Evolutionary conservation across 2,888 invertebrate species (phyloP).

Genomic region (Dicyrtoma fusca): DNA sequence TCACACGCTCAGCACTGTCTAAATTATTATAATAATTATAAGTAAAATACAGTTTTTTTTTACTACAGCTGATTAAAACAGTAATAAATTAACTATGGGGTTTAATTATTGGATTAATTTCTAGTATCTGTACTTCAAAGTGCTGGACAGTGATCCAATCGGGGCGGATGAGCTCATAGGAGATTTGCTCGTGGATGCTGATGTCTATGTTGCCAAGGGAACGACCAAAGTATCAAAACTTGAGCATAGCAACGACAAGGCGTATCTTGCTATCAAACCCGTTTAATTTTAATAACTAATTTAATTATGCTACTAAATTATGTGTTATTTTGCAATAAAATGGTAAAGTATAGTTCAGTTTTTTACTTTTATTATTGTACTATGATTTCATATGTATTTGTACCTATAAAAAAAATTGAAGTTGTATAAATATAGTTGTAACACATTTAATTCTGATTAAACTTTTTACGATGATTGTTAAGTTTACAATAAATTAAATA

Average conservation of each 20-base stretch:
- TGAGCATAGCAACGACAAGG: constrained; percentile 20
- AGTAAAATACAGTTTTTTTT: too few species aligned
- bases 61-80: too few species aligned
- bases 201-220: constrained; percentile 14
- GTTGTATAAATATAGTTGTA: too few species aligned
- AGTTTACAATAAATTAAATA: too few species aligned
- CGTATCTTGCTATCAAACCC: constrained; percentile 22
- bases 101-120: neutral
- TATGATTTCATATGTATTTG: neutral
- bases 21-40: too few species aligned
- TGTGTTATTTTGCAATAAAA: neutral
- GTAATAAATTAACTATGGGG: too few species aligned
- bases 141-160: constrained; percentile 48
- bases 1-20: neutral
- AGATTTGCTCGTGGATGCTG: constrained; percentile 30
- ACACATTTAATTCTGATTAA: too few species aligned
- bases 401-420: too few species aligned
- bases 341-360: neutral
- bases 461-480: too few species aligned
- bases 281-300: too few species aligned
- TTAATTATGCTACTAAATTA: too few species aligned
- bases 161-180: constrained; percentile 43
- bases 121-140: constrained; percentile 41
- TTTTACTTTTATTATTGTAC: neutral
- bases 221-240: constrained; percentile 7